A percentile compares a stretch with the other conserved stretches of the same genome.
These are phyloP conservation scores for Clarias fuscus DNA, from an alignment of 2,797 vertebrate species.

Conservation along the genomic window DNA sequence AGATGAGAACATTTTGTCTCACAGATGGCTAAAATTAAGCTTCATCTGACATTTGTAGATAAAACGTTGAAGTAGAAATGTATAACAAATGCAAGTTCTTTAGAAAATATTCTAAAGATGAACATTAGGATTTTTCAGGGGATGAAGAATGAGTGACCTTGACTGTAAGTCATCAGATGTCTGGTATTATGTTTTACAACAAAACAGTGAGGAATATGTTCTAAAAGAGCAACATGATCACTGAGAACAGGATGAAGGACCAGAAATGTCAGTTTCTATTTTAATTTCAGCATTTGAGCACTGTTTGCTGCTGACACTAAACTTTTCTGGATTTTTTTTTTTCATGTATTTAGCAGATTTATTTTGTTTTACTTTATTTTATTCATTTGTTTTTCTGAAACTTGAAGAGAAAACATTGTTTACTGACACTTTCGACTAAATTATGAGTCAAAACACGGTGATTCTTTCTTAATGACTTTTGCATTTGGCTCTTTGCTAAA, in stretches of 20 bases:
- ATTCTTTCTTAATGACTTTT: conserved; percentile 4
- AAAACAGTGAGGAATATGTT: not conserved
- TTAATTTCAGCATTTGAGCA: not conserved
- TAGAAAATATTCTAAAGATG: not conserved
- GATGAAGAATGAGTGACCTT: not conserved
- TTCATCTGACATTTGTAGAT: not conserved
- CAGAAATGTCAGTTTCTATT: not conserved
- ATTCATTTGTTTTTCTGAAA: not conserved
- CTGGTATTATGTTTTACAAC: too few relatives aligned
- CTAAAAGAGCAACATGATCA: not conserved
- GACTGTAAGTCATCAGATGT: not conserved
- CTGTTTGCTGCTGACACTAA: not conserved
- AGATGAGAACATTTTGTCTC: not conserved
- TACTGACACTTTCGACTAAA: not conserved
- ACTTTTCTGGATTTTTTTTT: not conserved
- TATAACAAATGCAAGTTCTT: not conserved
- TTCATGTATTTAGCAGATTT: not conserved
- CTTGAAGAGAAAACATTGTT: not conserved
- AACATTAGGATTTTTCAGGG: too few relatives aligned
- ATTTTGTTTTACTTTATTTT: too few relatives aligned
- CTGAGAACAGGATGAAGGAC: not conserved
- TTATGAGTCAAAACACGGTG: not conserved
- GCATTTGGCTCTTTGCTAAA: not conserved
- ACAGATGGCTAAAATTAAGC: not conserved
- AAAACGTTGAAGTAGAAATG: not conserved